Evolutionary conservation across 2,113 vertebrate genomes (phyloP).

Genomic region (Tricholaema leucomelas): DNA sequence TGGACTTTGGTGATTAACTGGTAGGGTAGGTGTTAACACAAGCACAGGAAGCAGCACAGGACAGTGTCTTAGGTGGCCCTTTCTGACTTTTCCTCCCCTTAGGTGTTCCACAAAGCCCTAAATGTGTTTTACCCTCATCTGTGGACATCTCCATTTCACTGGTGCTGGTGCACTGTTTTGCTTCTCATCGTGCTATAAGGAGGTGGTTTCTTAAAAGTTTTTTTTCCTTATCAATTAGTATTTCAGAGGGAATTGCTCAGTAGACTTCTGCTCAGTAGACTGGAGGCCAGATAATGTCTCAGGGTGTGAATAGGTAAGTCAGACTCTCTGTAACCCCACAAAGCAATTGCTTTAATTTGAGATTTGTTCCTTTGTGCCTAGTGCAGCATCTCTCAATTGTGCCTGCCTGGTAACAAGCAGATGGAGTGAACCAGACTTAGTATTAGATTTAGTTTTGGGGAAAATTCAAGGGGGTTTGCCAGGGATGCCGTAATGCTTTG

Average conservation of each 20-base stretch:
- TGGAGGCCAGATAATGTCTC: neutral
- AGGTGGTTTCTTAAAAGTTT: neutral
- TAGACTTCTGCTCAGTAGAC: neutral
- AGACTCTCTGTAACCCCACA: neutral
- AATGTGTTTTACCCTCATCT: neutral
- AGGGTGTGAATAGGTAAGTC: neutral
- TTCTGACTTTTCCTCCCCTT: neutral
- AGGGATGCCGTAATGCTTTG: too few species aligned
- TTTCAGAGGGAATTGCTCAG: neutral
- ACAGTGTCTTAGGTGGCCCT: fast-evolving
- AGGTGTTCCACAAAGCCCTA: neutral
- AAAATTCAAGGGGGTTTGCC: too few species aligned
- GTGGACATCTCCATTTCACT: neutral
- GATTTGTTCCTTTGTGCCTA: neutral
- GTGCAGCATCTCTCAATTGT: neutral
- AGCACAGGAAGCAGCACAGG: neutral
- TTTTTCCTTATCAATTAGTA: neutral
- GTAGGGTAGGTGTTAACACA: neutral
- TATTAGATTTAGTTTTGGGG: too few species aligned
- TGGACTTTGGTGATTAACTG: neutral
- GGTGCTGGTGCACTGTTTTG: neutral
- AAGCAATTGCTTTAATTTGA: neutral
- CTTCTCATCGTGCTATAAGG: neutral
- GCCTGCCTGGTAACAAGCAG: neutral
- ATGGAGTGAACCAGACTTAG: neutral